These are phyloP conservation scores for Spongilla lacustris DNA, from an alignment of 37 sponge, comb jelly and placozoan genomes.

Conservation along the genomic window DNA sequence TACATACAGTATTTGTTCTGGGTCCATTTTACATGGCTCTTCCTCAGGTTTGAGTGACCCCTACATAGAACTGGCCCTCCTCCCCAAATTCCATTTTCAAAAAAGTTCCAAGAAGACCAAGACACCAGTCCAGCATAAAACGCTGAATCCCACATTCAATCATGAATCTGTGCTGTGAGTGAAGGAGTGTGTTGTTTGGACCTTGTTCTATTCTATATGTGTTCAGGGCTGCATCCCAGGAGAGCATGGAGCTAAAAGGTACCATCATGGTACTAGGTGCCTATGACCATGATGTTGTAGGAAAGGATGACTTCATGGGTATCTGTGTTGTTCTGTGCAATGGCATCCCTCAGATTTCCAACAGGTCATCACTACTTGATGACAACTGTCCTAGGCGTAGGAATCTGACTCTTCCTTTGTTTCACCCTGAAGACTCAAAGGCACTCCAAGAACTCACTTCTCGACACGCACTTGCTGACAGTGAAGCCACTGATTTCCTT, in stretches of 20 bases:
- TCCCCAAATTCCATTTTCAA: constrained; percentile 24
- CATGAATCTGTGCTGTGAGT: constrained; percentile 56
- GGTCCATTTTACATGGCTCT: background rate
- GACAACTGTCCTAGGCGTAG: background rate
- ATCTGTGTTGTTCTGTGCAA: constrained; percentile 54
- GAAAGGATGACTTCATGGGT: constrained; percentile 56
- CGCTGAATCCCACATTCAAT: constrained; percentile 59
- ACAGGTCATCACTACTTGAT: background rate
- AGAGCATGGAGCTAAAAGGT: constrained; percentile 28
- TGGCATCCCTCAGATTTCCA: constrained; percentile 30
- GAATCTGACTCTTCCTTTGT: constrained; percentile 45
- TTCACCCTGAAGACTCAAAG: background rate
- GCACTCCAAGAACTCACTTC: background rate
- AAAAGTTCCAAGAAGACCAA: constrained; percentile 19
- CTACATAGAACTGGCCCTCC: constrained; percentile 24
- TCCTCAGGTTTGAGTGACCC: constrained; percentile 54
- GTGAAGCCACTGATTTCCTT: background rate
- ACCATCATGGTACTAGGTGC: constrained; percentile 47
- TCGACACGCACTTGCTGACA: background rate
- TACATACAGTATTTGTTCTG: background rate
- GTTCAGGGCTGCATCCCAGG: background rate
- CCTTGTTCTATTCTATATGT: no score
- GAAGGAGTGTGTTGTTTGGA: background rate
- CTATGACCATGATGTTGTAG: constrained; percentile 58
- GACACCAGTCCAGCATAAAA: constrained; percentile 34